Base-by-base conservation (phyloP, 2,888 invertebrate genomes). In the Germaria angustata region DNA sequence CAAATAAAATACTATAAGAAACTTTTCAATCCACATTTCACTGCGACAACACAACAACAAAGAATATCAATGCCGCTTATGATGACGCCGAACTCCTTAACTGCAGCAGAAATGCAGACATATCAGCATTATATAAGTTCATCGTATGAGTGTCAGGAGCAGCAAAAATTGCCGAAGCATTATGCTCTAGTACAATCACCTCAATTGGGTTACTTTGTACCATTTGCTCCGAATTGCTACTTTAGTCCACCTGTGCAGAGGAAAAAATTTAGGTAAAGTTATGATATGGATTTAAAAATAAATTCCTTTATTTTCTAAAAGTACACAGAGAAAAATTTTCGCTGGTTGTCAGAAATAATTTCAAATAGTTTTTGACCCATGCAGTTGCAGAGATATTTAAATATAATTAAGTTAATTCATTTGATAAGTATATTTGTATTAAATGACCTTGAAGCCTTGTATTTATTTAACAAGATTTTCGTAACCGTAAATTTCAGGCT, bases 121-220 rank as follows among this genome's bases (percentile, higher is more conserved):
- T 89, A 85, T 82, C 88, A 89, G 55, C 87, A 1, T 15, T 5
- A 9, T 2, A 41, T 85, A 7, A 85, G 85, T 68, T 17, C 46
- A 7, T 28, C 46, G 6, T 55, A 44, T 63, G 61, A 72, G n/a
- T 17, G 11, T 0, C 79, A 65, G 69, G 83, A 44, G 84, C 36
- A 59, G 6, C 55, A 46, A n/a, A 59, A 41, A 8, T 22, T 32
- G 9, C 72, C n/a, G 9, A 36, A 57, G 0, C 34, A 59, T 13
- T 24, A 9, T n/a, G 2, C 17, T 28, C 13, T 55, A 15, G 9
- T 59, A 0, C 69, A 65, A 44, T 75, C 88, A 44, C 93, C 93
- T 8, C 93, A 93, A 86, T 89, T 93, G 85, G 93, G 93, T 0
- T 94, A 93, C 87, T 93, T 93, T 87, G 93, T 94, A 84, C 93